A percentile compares a stretch with the other conserved stretches of the same genome.
Evolutionary conservation across 30 jellyfish, hydroid and myxozoan genomes (phyloP).

Genomic region (Kudoa iwatai): DNA sequence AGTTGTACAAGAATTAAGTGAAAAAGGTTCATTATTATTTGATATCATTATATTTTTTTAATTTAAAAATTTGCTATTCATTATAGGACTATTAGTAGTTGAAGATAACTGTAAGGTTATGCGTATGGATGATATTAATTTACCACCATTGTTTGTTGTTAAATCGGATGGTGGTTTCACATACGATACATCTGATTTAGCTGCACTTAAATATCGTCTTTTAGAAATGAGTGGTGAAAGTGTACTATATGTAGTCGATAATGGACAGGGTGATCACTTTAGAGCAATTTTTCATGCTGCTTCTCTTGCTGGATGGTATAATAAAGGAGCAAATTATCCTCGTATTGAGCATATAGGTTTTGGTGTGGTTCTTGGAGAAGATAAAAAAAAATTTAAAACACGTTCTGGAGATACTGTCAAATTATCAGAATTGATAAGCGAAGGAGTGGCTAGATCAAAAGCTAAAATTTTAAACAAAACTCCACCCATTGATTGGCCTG

Average conservation of each 20-base stretch:
- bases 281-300: conserved; percentile 31
- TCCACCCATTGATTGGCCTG: conserved; percentile 8
- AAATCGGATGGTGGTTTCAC: conserved; percentile 96
- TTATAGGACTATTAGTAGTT: conserved; percentile 5
- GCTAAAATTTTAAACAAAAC: conserved; percentile 44
- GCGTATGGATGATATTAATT: conserved; percentile 35
- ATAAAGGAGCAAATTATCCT: conserved; percentile 4
- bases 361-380: conserved; percentile 94
- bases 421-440: conserved; percentile 31
- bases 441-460: conserved; percentile 58
- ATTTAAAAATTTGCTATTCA: background rate
- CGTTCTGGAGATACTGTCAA: conserved; percentile 89
- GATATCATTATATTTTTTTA: background rate
- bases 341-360: conserved; percentile 78
- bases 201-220: conserved; percentile 47
- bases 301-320: conserved; percentile 27
- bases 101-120: conserved; percentile 59
- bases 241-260: conserved; percentile 61
- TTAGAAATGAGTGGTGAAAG: conserved; percentile 46
- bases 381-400: conserved; percentile 66
- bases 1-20: conserved; percentile 23
- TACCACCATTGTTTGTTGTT: conserved; percentile 63
- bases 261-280: conserved; percentile 98
- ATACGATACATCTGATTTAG: conserved; percentile 82
- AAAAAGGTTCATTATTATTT: too few species aligned